A percentile compares a stretch with the other conserved stretches of the same genome.
Evolutionary conservation across 1,140 invertebrate genomes (phyloP).

Genomic region (Drosophila sp.): DNA sequence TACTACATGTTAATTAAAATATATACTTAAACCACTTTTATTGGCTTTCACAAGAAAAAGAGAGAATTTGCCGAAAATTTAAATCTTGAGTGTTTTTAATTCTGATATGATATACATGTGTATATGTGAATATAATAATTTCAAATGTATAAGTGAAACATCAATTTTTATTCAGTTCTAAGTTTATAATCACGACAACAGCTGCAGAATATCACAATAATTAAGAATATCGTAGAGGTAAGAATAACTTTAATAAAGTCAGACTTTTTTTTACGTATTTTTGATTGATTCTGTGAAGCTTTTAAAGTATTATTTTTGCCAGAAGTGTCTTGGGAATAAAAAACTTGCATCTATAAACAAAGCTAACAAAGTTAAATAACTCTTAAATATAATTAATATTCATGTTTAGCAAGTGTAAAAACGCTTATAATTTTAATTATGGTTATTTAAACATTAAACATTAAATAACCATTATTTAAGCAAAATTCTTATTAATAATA

Average conservation of each 20-base stretch:
- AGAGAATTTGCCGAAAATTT: too few relatives aligned
- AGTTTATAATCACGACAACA: neutral
- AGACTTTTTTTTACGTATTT: neutral
- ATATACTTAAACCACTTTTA: too few relatives aligned
- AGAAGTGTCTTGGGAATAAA: constrained; percentile 3
- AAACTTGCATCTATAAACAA: constrained; percentile 1
- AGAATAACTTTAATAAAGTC: neutral
- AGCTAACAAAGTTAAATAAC: neutral
- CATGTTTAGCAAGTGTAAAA: neutral
- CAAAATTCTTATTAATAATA: too few relatives aligned
- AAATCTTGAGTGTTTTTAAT: too few relatives aligned
- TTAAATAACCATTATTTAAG: too few relatives aligned
- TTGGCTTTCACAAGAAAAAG: too few relatives aligned
- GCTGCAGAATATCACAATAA: neutral
- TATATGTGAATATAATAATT: too few relatives aligned
- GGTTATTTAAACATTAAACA: neutral
- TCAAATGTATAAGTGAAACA: too few relatives aligned
- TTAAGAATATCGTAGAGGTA: too few relatives aligned
- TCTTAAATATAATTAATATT: neutral
- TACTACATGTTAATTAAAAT: too few relatives aligned
- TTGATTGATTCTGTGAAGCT: constrained; percentile 1
- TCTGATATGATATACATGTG: too few relatives aligned
- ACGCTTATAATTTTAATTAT: neutral
- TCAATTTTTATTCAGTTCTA: neutral
- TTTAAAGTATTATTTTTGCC: neutral